Percentiles rank a stretch among this genome's conserved stretches.
Evolutionary conservation across 2,888 invertebrate species (phyloP).

Genomic region (Suillia variegata): DNA sequence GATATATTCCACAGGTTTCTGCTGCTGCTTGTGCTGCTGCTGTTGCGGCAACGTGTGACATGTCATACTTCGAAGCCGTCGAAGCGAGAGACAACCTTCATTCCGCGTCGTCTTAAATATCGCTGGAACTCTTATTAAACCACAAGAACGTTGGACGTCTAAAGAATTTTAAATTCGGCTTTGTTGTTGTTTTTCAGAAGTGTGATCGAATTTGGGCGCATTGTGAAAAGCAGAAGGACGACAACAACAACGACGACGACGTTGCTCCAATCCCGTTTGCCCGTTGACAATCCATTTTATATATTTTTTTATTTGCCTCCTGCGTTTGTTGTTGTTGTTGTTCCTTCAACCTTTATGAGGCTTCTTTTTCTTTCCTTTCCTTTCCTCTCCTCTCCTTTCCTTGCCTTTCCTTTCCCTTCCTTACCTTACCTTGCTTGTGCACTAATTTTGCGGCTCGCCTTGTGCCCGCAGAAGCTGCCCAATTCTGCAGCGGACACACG

Average conservation of each 20-base stretch:
- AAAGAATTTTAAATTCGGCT: not conserved
- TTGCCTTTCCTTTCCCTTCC: too few species aligned
- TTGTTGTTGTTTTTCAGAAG: conserved; percentile 40
- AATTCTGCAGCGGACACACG: conserved; percentile 32
- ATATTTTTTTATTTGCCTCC: not conserved
- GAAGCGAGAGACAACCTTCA: not conserved
- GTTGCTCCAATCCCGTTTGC: conserved; percentile 22
- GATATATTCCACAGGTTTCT: too few species aligned
- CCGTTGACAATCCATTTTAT: conserved; percentile 30
- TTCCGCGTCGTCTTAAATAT: too few species aligned
- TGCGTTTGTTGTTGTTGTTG: too few species aligned
- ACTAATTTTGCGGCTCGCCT: conserved; percentile 16
- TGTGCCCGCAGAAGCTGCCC: conserved; percentile 45
- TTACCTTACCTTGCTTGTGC: too few species aligned
- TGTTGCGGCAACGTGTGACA: conserved; percentile 2
- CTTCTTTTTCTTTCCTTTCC: not conserved
- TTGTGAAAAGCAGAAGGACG: conserved; percentile 4
- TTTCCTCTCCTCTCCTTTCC: too few species aligned
- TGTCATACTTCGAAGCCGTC: not conserved
- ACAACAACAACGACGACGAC: not conserved
- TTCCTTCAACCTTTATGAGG: not conserved
- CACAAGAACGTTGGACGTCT: not conserved
- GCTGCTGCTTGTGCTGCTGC: too few species aligned
- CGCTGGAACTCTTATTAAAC: not conserved
- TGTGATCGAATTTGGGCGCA: not conserved